These are phyloP conservation scores for Larimichthys polyactis DNA, from an alignment of 2,113 vertebrate genomes.

Conservation along the genomic window DNA sequence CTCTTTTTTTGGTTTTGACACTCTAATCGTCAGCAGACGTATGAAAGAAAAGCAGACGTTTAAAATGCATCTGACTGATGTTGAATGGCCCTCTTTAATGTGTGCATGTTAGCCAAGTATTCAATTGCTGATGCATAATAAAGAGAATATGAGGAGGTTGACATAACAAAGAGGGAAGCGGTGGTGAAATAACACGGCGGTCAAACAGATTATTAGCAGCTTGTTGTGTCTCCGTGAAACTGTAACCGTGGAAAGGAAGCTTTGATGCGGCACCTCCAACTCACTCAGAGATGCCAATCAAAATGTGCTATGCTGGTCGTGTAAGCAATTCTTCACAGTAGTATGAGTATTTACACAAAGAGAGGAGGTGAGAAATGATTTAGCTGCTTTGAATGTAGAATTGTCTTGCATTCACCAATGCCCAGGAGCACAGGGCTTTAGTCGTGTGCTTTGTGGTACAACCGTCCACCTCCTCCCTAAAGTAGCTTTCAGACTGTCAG, in stretches of 20 bases:
- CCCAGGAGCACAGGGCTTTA: too few relatives aligned
- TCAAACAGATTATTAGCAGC: conserved; percentile 57
- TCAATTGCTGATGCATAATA: background rate
- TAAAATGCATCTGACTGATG: conserved; percentile 11
- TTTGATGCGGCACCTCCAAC: conserved; percentile 34
- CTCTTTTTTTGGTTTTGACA: background rate
- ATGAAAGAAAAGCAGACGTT: conserved; percentile 14
- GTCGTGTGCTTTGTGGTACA: background rate
- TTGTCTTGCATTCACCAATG: background rate
- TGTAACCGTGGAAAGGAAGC: conserved; percentile 33
- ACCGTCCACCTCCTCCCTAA: background rate
- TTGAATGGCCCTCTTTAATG: conserved; percentile 35
- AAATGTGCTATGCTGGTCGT: background rate
- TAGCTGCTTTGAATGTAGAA: background rate
- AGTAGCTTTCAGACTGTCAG: background rate
- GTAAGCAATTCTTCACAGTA: conserved; percentile 25
- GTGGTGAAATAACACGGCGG: conserved; percentile 21
- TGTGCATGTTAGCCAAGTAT: conserved; percentile 14
- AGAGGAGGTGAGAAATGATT: conserved; percentile 3
- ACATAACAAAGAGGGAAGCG: conserved; percentile 23
- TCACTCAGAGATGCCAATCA: conserved; percentile 36
- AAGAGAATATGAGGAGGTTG: conserved; percentile 20
- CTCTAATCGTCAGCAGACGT: conserved; percentile 14
- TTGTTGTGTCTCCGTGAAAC: conserved; percentile 50
- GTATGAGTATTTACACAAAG: conserved; percentile 6